Evolutionary conservation across 2,888 invertebrate species (phyloP).

Genomic region (Himalopsyche kuldschensis): DNA sequence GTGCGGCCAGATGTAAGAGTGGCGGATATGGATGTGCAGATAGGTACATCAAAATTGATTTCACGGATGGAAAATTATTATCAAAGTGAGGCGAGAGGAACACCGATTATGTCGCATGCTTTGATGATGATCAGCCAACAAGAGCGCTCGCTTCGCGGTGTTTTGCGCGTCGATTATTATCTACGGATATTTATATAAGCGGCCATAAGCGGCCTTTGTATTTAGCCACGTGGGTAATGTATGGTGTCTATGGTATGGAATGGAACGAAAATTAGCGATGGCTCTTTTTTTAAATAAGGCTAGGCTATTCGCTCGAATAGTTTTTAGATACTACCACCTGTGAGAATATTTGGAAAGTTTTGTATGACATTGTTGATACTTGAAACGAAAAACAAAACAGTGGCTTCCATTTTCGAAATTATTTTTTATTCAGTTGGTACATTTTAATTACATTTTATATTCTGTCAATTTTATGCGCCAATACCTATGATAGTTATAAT

Average conservation of each 20-base stretch:
- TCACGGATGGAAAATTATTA: constrained; percentile 36
- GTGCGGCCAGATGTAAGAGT: constrained; percentile 22
- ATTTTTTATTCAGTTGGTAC: too few species aligned
- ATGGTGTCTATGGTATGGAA: not conserved
- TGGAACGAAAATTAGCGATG: not conserved
- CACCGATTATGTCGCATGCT: constrained; percentile 34
- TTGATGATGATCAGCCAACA: constrained; percentile 34
- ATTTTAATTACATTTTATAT: too few species aligned
- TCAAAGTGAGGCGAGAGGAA: constrained; percentile 26
- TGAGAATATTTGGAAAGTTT: too few species aligned
- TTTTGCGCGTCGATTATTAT: not conserved
- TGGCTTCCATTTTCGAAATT: too few species aligned
- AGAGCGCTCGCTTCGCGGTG: not conserved
- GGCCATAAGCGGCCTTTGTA: not conserved
- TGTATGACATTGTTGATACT: too few species aligned
- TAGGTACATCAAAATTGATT: constrained; percentile 38
- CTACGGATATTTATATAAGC: not conserved
- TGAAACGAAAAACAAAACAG: too few species aligned
- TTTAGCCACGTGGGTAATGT: not conserved
- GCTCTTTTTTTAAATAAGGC: not conserved
- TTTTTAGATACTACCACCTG: not conserved
- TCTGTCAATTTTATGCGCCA: too few species aligned
- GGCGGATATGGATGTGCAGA: constrained; percentile 32
- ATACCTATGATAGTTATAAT: too few species aligned
- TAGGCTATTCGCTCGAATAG: not conserved